A percentile compares a stretch with the other conserved stretches of the same genome.
Conservation (phyloP, 30 jellyfish, hydroid and myxozoan species). For the Aurelia sp. region DNA sequence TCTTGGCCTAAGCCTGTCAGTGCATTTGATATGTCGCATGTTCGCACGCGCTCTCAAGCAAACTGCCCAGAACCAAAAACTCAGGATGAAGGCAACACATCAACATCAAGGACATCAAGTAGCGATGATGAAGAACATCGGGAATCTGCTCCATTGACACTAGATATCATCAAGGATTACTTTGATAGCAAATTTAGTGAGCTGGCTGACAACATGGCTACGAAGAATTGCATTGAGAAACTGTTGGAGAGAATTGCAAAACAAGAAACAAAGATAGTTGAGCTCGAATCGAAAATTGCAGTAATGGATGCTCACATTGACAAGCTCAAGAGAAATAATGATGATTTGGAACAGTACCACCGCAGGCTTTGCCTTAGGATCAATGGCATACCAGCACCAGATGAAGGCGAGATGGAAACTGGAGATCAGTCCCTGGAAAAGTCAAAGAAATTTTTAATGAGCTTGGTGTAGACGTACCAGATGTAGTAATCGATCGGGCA, state of each 20-base stretch:
- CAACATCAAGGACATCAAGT: too few relatives aligned
- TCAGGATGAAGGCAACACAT: too few relatives aligned
- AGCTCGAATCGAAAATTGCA: constrained; percentile 16
- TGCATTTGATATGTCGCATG: too few relatives aligned
- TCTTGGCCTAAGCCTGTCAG: too few relatives aligned
- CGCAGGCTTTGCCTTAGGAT: not conserved
- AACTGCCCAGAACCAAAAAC: too few relatives aligned
- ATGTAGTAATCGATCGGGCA: too few relatives aligned
- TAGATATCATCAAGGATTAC: not conserved
- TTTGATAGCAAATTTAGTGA: constrained; percentile 24
- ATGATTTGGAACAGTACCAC: constrained; percentile 37
- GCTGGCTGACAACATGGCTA: constrained; percentile 21
- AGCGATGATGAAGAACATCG: too few relatives aligned
- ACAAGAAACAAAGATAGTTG: not conserved
- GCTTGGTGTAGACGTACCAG: constrained; percentile 20
- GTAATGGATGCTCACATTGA: constrained; percentile 34
- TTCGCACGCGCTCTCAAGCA: too few relatives aligned
- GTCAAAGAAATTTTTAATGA: constrained; percentile 22
- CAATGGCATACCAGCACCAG: constrained; percentile 34
- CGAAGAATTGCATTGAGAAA: constrained; percentile 31
- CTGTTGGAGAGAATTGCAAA: not conserved
- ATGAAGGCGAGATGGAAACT: constrained; percentile 26
- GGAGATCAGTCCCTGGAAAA: constrained; percentile 20
- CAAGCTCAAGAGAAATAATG: constrained; percentile 7
- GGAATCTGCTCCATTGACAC: too few relatives aligned